Percentiles rank a stretch among this genome's conserved stretches.
Evolutionary conservation across 2,888 invertebrate genomes (phyloP).

Genomic region (Apamea crenata): DNA sequence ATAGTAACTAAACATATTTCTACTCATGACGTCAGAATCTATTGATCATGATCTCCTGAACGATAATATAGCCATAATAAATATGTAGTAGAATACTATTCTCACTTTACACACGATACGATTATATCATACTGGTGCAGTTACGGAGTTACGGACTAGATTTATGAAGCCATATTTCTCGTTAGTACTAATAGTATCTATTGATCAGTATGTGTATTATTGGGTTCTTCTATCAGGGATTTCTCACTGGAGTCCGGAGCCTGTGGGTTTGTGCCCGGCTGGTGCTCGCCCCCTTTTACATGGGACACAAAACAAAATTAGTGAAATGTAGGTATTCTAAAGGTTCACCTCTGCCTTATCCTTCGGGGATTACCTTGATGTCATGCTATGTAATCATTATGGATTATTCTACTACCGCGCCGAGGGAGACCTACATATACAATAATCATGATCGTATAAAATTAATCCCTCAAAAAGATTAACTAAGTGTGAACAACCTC

Average conservation of each 20-base stretch:
- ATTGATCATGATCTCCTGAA: constrained; percentile 54
- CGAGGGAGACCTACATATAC: background rate
- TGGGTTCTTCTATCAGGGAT: background rate
- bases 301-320: background rate
- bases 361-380: background rate
- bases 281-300: background rate
- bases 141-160: constrained; percentile 44
- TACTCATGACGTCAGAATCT: constrained; percentile 50
- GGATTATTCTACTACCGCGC: constrained; percentile 14
- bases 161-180: constrained; percentile 51
- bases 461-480: constrained; percentile 55
- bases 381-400: background rate
- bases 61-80: constrained; percentile 57
- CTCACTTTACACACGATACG: constrained; percentile 44
- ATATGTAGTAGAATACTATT: constrained; percentile 57
- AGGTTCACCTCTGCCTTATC: background rate
- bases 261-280: background rate
- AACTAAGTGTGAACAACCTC: constrained; percentile 54
- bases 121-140: constrained; percentile 38
- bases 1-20: constrained; percentile 46
- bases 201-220: constrained; percentile 10
- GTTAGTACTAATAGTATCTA: constrained; percentile 24
- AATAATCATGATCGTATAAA: constrained; percentile 8
- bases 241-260: background rate
- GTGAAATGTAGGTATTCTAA: background rate